Base-by-base conservation (phyloP, 2,797 vertebrate species). In the Linurgus olivaceus region DNA sequence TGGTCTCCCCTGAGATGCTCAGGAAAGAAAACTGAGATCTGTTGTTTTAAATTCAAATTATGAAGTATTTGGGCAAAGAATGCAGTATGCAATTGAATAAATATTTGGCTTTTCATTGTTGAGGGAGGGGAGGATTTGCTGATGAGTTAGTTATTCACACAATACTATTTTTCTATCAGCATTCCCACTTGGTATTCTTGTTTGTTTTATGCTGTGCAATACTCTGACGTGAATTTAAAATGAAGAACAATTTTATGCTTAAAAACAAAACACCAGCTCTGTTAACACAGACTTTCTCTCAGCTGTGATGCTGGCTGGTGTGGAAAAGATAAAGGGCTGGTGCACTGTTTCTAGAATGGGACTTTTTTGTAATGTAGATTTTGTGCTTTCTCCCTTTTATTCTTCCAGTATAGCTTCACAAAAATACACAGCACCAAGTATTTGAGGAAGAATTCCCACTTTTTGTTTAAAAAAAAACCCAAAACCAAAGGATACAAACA, bases 61-160 rank as follows among this genome's bases (percentile, higher is more conserved):
- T 86, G 67, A 95, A 73, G n/a, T 89, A 80, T 89, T 86, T 61
- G 52, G 71, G 54, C 44, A 78, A 93, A 96, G 86, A 96, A 96
- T 88, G 76, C 63, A 88, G 21, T 86, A 70, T 86, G 73, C 66
- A 93, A 82, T 91, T 63, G 84, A 78, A 61, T 84, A 96, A 95
- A 89, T 89, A 93, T 89, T 94, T 96, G 91, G 80, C 86, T 93
- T 96, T 83, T 94, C 52, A 38, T 85, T 95, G 61, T 38, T 86
- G 65, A 86, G 63, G 79, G 73, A 92, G 78, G 66, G 89, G 76
- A 85, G 55, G 62, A 66, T 85, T 95, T 95, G 85, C 71, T 92
- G 83, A 78, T 75, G 28, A 79, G 47, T 74, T 88, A 73, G 73
- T 78, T 94, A 63, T 65, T 88, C 47, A 26, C 50, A 33, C 42